Evolutionary conservation across 2,888 invertebrate species (phyloP).

Genomic region (Parochlus steinenii): DNA sequence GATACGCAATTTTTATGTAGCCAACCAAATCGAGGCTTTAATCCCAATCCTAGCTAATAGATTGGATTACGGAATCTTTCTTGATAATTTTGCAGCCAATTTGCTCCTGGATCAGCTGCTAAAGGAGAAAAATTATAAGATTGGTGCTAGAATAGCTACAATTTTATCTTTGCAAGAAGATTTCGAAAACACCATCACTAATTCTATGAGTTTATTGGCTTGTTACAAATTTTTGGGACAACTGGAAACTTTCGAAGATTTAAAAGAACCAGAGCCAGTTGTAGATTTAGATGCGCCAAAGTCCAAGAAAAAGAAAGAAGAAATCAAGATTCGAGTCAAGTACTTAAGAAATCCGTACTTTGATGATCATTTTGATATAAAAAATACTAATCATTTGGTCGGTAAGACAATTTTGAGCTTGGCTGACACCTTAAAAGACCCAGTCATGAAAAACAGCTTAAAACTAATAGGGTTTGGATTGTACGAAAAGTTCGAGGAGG

Average conservation of each 20-base stretch:
- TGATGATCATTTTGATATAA: constrained; percentile 83
- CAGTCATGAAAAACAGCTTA: constrained; percentile 37
- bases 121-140: constrained; percentile 43
- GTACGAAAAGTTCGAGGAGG: constrained; percentile 47
- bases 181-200: constrained; percentile 49
- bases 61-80: constrained; percentile 75
- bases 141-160: constrained; percentile 61
- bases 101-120: constrained; percentile 66
- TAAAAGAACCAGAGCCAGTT: constrained; percentile 15
- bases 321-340: constrained; percentile 56
- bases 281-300: constrained; percentile 27
- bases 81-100: constrained; percentile 66
- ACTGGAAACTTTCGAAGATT: constrained; percentile 22
- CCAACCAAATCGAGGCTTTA: constrained; percentile 35
- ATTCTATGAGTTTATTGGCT: constrained; percentile 51
- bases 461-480: constrained; percentile 48
- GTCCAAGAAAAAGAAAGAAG: constrained; percentile 22
- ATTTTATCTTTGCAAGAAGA: constrained; percentile 84
- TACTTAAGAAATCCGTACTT: constrained; percentile 67
- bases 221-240: constrained; percentile 50
- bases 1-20: constrained; percentile 40
- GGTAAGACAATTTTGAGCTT: constrained; percentile 59
- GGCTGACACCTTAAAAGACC: constrained; percentile 19
- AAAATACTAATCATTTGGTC: constrained; percentile 47
- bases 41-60: constrained; percentile 61